Base-by-base conservation (phyloP, 2,113 vertebrate genomes). In the Brachyhypopomus occidentalis region DNA sequence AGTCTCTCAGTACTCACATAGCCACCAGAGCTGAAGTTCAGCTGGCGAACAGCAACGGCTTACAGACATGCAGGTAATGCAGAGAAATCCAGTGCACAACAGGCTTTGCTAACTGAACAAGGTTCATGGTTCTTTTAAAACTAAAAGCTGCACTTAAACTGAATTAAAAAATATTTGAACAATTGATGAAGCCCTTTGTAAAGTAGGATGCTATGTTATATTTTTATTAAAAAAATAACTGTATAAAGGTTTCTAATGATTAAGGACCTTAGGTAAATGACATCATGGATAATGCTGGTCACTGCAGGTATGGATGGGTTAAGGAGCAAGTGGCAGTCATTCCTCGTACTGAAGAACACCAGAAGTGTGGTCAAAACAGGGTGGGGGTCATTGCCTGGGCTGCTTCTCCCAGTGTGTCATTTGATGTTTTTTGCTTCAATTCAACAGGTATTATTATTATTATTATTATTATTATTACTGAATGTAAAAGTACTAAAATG, bases 51-150 rank as follows among this genome's bases (percentile, higher is more conserved):
- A 70, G 30, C 36, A 64, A n/a, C 0, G 91, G 93, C 2, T 86
- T 94, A 81, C 83, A 94, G 85, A 91, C 86, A 0, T 94, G 93
- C 92, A 93, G 89, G 93, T 94, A 84, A 30, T n/a, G 20, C 23
- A 16, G 8, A 22, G 30, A 9, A 41, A 22, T 30, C 62, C 30
- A 14, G 1, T 5, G 3, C 25, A 64, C 17, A 7, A 19, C 5
- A 63, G 23, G 23, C 23, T 27, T 27, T 23, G 60, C 23, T 25
- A 27, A 27, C 23, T 17, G 58, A 20, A 22, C 58, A 60, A 9
- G 5, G 67, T 5, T 41, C 4, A 30, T 9, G 17, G 19, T 38
- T 71, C 36, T n/a, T 41, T 19, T 71, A 72, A n/a, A 23, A 72
- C 5, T n/a, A 55, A 45, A 5, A 19, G 19, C 55, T 38, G 38